phyloP scores from a whole-genome alignment of 1,140 invertebrate species.

The Brachionus asplanchnoidis region DNA sequence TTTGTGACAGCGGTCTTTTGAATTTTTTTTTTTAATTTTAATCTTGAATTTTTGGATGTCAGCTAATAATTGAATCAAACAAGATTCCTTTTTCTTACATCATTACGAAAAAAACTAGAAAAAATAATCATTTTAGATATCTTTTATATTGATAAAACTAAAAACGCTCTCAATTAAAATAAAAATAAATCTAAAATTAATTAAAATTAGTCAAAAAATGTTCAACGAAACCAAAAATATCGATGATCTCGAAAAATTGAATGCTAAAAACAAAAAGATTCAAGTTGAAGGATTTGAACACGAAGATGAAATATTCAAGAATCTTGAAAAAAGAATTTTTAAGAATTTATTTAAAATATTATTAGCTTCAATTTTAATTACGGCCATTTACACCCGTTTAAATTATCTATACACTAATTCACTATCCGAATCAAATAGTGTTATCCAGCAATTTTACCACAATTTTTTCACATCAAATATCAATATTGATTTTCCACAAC shows the following conservation, averaged over 20 bases:
- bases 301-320: background rate
- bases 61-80: no score
- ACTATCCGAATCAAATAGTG: background rate
- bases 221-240: background rate
- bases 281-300: background rate
- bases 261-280: background rate
- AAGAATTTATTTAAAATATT: background rate
- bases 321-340: background rate
- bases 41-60: no score
- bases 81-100: no score
- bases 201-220: background rate
- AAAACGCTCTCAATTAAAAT: background rate
- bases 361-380: background rate
- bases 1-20: no score
- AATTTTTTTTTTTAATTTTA: no score
- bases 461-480: background rate
- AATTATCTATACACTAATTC: background rate
- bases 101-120: no score
- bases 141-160: background rate
- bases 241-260: background rate
- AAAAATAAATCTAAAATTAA: background rate
- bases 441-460: background rate
- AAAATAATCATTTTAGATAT: no score
- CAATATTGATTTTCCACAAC: background rate
- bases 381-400: background rate